A percentile compares a stretch with the other conserved stretches of the same genome.
Evolutionary conservation across 2,797 vertebrate genomes (phyloP).

Genomic region (Muscicapa striata): DNA sequence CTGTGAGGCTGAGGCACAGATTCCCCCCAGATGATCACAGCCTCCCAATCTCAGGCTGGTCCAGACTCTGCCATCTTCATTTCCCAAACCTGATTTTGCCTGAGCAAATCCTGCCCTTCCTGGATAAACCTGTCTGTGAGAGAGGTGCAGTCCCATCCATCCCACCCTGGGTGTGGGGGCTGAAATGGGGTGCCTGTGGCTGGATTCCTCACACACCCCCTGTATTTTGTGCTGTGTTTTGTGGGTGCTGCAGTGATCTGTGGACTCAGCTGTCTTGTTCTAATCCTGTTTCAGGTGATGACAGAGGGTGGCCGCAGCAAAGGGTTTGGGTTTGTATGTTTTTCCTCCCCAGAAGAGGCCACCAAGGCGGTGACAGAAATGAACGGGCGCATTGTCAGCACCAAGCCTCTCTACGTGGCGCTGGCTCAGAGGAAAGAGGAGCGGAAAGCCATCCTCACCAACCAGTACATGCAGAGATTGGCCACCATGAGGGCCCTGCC

Average conservation of each 20-base stretch:
- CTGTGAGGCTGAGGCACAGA: background rate
- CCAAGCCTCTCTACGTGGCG: conserved; percentile 95
- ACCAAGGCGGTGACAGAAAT: conserved; percentile 98
- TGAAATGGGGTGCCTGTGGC: background rate
- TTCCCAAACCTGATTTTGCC: background rate
- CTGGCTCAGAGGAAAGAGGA: conserved; percentile 96
- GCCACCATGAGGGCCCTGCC: conserved; percentile 86
- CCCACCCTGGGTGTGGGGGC: background rate
- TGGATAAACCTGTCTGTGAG: background rate
- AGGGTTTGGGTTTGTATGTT: conserved; percentile 98
- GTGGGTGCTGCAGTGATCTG: background rate
- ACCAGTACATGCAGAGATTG: conserved; percentile 94
- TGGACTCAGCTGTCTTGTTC: conserved; percentile 67
- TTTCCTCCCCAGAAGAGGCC: conserved; percentile 98
- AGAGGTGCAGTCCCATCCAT: rapidly evolving
- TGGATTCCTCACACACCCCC: background rate
- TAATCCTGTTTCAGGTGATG: conserved; percentile 89
- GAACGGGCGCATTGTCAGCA: conserved; percentile 94
- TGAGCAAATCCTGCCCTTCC: background rate
- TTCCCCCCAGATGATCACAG: no score
- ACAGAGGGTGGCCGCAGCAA: conserved; percentile 94
- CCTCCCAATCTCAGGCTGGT: background rate
- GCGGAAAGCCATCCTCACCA: conserved; percentile 94
- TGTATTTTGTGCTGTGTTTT: rapidly evolving
- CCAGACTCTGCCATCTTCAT: background rate